A percentile compares a stretch with the other conserved stretches of the same genome.
Conservation (phyloP, 2,888 invertebrate genomes). For the Limenitis camilla region DNA sequence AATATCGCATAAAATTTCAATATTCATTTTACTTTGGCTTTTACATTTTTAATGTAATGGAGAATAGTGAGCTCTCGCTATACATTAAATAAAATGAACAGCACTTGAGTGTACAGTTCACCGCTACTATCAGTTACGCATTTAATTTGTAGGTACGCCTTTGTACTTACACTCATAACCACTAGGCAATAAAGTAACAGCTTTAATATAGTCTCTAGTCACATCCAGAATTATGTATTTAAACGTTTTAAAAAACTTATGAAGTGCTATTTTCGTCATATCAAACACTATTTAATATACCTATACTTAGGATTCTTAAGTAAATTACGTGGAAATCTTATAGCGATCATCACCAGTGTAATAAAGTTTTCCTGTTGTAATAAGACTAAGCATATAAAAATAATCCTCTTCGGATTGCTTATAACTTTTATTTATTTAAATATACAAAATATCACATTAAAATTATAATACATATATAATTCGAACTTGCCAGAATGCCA, state of each 20-base stretch:
- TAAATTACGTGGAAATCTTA: too few species aligned
- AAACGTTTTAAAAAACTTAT: neutral
- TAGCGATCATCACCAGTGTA: too few species aligned
- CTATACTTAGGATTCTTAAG: too few species aligned
- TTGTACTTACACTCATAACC: constrained; percentile 3
- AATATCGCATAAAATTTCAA: constrained; percentile 7
- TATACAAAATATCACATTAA: too few species aligned
- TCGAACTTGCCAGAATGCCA: too few species aligned
- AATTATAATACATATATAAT: too few species aligned
- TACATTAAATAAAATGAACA: constrained; percentile 17
- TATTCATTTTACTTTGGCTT: constrained; percentile 6
- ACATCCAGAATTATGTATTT: neutral
- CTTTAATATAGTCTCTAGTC: neutral
- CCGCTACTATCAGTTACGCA: constrained; percentile 12
- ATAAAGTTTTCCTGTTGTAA: too few species aligned
- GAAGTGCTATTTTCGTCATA: constrained; percentile 2
- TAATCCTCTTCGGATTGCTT: too few species aligned
- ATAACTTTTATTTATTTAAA: too few species aligned
- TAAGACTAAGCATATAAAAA: too few species aligned
- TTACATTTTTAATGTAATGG: constrained; percentile 11
- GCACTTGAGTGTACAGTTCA: constrained; percentile 15
- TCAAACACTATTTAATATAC: too few species aligned
- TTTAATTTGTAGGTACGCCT: constrained; percentile 13
- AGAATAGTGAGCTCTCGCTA: constrained; percentile 9
- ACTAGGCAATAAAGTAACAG: constrained; percentile 3